Conservation (phyloP, 2,113 vertebrate genomes). For the Perca schrenkii region DNA sequence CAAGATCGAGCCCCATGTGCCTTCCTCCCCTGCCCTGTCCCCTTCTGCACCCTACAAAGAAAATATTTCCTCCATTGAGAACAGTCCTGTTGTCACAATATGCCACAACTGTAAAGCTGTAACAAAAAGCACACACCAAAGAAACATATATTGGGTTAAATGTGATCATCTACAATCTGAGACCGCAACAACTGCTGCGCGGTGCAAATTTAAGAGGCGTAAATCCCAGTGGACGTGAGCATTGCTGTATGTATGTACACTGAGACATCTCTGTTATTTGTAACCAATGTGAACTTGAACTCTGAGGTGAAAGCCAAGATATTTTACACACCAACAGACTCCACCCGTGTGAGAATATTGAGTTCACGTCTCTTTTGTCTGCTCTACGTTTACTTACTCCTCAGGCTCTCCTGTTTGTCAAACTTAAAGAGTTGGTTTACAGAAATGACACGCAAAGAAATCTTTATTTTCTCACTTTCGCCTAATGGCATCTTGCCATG, state of each 20-base stretch:
- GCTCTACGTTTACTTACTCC: constrained; percentile 7
- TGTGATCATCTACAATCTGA: constrained; percentile 16
- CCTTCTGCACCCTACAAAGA: constrained; percentile 35
- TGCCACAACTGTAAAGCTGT: constrained; percentile 2
- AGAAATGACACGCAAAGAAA: neutral
- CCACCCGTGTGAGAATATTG: constrained; percentile 21
- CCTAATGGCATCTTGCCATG: neutral
- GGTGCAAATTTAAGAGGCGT: constrained; percentile 40
- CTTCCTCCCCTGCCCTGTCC: constrained; percentile 31
- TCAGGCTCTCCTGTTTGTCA: neutral
- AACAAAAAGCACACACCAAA: constrained; percentile 15
- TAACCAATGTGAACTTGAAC: constrained; percentile 9
- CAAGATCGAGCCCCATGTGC: constrained; percentile 48
- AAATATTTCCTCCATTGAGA: constrained; percentile 46
- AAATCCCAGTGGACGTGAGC: constrained; percentile 35
- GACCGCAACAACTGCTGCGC: constrained; percentile 14
- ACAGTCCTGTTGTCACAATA: constrained; percentile 30
- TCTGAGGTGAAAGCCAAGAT: constrained; percentile 21
- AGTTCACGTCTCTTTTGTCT: neutral
- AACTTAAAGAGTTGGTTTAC: neutral
- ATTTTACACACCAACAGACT: constrained; percentile 6
- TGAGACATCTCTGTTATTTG: neutral
- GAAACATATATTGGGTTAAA: constrained; percentile 23
- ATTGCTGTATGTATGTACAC: neutral
- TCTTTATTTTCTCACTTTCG: neutral